A percentile compares a stretch with the other conserved stretches of the same genome.
phyloP scores from a whole-genome alignment of 2,888 invertebrate genomes.

The Selenia dentaria region DNA sequence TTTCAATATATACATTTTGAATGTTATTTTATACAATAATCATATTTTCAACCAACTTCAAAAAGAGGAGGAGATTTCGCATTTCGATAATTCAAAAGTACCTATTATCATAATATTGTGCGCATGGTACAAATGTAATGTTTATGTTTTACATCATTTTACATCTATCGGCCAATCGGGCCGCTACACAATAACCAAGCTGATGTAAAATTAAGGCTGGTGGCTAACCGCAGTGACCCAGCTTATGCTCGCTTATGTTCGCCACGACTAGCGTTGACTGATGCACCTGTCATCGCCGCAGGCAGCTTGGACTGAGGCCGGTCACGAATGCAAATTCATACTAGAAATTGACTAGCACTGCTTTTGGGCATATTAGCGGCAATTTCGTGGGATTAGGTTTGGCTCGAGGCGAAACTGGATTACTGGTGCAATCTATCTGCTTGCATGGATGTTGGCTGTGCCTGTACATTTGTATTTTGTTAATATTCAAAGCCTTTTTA shows the following conservation, averaged over 20 bases:
- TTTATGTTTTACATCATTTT: too few relatives aligned
- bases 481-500: too few relatives aligned
- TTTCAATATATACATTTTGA: too few relatives aligned
- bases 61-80: too few relatives aligned
- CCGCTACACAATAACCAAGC: conserved; percentile 9
- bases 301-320: conserved; percentile 62
- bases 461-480: too few relatives aligned
- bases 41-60: too few relatives aligned
- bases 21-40: too few relatives aligned
- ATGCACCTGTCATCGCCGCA: conserved; percentile 63
- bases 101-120: too few relatives aligned
- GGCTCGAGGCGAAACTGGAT: conserved; percentile 33
- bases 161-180: not conserved
- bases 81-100: too few relatives aligned
- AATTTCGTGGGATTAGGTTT: conserved; percentile 48
- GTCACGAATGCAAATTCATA: conserved; percentile 70
- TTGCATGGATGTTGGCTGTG: conserved; percentile 9
- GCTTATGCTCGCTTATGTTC: conserved; percentile 8
- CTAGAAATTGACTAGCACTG: conserved; percentile 56
- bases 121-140: too few relatives aligned
- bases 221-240: conserved; percentile 7
- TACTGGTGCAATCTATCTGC: conserved; percentile 18
- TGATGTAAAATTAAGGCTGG: conserved; percentile 22
- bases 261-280: conserved; percentile 40
- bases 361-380: conserved; percentile 60